A percentile compares a stretch with the other conserved stretches of the same genome.
These are phyloP conservation scores for Climacteris rufus DNA, from an alignment of 2,113 vertebrate species.

Conservation along the genomic window DNA sequence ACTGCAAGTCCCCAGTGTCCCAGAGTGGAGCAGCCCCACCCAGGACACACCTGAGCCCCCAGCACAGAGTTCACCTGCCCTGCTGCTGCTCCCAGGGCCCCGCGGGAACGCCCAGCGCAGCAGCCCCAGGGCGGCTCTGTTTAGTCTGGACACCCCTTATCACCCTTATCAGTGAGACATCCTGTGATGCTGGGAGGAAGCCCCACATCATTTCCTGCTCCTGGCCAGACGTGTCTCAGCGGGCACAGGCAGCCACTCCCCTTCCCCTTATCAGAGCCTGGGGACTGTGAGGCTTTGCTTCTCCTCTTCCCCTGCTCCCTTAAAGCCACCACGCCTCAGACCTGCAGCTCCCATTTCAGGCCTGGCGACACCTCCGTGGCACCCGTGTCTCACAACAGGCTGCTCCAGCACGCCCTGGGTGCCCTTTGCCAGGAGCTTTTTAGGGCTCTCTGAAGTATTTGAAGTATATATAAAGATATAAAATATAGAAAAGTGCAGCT, in stretches of 20 bases:
- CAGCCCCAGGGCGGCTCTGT: slow-evolving; percentile 57
- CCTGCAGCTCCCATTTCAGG: neutral
- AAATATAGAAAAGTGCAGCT: too few species aligned
- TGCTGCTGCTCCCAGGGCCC: neutral
- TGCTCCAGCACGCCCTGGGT: neutral
- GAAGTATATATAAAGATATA: neutral
- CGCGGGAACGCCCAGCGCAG: slow-evolving; percentile 9
- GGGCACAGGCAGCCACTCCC: slow-evolving; percentile 40
- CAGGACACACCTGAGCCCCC: neutral
- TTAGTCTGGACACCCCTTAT: slow-evolving; percentile 81
- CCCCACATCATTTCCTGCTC: slow-evolving; percentile 77
- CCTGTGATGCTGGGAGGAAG: slow-evolving; percentile 74
- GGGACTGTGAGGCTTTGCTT: neutral
- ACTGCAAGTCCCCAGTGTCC: neutral
- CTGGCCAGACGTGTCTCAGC: slow-evolving; percentile 20
- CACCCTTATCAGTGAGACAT: slow-evolving; percentile 69
- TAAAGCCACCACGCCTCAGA: neutral
- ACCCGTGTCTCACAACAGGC: neutral
- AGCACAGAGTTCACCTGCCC: neutral
- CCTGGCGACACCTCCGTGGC: neutral
- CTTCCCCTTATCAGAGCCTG: slow-evolving; percentile 49
- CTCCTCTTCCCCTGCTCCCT: neutral
- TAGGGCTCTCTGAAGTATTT: neutral
- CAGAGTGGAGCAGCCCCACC: neutral
- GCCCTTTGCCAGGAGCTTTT: neutral